Base-by-base conservation (phyloP, 2,888 invertebrate genomes). In the Venusia cambrica region DNA sequence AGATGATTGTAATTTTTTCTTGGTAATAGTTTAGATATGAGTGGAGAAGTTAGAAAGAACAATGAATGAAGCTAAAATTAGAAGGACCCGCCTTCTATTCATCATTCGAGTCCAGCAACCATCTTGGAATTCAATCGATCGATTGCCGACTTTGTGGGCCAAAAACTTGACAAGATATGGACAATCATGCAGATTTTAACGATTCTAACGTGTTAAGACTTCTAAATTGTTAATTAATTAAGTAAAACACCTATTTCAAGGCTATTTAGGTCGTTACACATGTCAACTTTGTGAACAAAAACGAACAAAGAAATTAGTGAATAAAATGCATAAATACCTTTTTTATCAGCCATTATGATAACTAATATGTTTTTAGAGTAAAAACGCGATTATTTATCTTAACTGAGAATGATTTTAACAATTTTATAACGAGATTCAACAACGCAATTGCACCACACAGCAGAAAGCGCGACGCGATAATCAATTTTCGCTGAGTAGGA, bases 311-410 rank as follows among this genome's bases (percentile, higher is more conserved):
- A 72, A 72, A 73, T 57, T 57, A 58, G 45, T 48, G 54, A 68
- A 61, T 68, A 51, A 65, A 69, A 49, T 51, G 58, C 58, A 76
- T 84, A 84, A 75, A 83, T 88, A 88, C 88, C 88, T 88, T 88
- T 88, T 63, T 88, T 88, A 71, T 88, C 88, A 57, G 88, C 87
- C 88, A 88, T 88, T 76, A 73, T 63, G 65, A 68, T 61, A 65
- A 69, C 52, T 69, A 67, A 53, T 64, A 65, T 52, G 62, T 65
- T 63, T 66, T 67, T 68, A 63, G 43, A 57, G 59, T 42, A 62
- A 57, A 62, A 60, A 61, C 54, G 38, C 58, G 57, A 59, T 54
- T 62, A 72, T 67, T 61, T 64, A 54, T 53, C 64, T 54, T 57
- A 53, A 59, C 51, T 51, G 52, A 42, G 45, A 56, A 52, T 45